A percentile compares a stretch with the other conserved stretches of the same genome.
These are phyloP conservation scores for Drosophila orena DNA, from an alignment of 1,140 invertebrate genomes.

Conservation along the genomic window DNA sequence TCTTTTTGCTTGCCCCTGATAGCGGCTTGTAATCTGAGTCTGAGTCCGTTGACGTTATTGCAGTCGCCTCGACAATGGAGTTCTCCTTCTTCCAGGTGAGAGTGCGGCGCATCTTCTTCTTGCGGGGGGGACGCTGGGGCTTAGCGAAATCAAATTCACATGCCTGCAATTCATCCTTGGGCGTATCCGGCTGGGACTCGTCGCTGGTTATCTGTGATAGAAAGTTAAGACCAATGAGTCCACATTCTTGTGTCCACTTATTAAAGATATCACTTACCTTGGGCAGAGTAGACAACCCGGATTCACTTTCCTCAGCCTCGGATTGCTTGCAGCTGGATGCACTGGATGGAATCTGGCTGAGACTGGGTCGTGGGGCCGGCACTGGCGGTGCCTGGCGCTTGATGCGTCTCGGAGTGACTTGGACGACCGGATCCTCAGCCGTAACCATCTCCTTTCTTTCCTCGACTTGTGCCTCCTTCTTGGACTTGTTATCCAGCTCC, in stretches of 20 bases:
- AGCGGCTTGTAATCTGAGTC: conserved; percentile 62
- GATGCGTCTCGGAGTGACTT: conserved; percentile 36
- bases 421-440: conserved; percentile 7
- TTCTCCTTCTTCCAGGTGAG: conserved; percentile 81
- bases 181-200: conserved; percentile 71
- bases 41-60: conserved; percentile 69
- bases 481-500: conserved; percentile 50
- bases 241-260: background rate
- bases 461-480: conserved; percentile 44
- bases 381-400: conserved; percentile 65
- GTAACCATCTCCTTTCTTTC: conserved; percentile 56
- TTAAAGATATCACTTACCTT: conserved; percentile 55
- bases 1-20: conserved; percentile 44
- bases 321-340: conserved; percentile 69
- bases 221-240: background rate
- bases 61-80: conserved; percentile 71
- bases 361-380: conserved; percentile 56
- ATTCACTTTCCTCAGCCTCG: conserved; percentile 74
- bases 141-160: conserved; percentile 62
- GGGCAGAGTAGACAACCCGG: conserved; percentile 68
- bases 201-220: conserved; percentile 67
- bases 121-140: conserved; percentile 70
- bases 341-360: conserved; percentile 27
- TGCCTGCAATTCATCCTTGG: conserved; percentile 1
- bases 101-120: conserved; percentile 80